Conservation (phyloP, 2,113 vertebrate species). For the Phyllostomus hastatus region DNA sequence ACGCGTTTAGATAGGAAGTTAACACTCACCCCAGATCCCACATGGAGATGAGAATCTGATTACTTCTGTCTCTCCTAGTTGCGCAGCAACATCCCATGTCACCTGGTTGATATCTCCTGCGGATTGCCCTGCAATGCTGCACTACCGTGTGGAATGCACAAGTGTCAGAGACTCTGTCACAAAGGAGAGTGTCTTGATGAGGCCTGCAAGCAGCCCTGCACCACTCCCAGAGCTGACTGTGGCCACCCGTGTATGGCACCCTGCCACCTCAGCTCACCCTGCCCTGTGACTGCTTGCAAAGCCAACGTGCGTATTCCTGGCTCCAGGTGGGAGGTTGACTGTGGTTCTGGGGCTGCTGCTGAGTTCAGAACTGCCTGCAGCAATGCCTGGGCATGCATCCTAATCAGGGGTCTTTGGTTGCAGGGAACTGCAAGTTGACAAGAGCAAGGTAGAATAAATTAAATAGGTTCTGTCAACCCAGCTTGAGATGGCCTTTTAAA, state of each 20-base stretch:
- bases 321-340: background rate
- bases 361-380: background rate
- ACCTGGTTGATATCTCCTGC: slow-evolving; percentile 97
- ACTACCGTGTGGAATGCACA: slow-evolving; percentile 92
- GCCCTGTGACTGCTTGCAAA: slow-evolving; percentile 87
- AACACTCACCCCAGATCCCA: background rate
- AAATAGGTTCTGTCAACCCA: background rate
- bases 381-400: background rate
- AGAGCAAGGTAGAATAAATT: background rate
- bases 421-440: background rate
- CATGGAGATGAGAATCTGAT: slow-evolving; percentile 37
- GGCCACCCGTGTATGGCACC: slow-evolving; percentile 92
- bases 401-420: background rate
- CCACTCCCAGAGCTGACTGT: slow-evolving; percentile 87
- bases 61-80: slow-evolving; percentile 82
- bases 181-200: slow-evolving; percentile 92
- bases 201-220: slow-evolving; percentile 91
- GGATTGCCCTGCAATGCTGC: slow-evolving; percentile 90
- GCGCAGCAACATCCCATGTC: slow-evolving; percentile 97
- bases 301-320: slow-evolving; percentile 86
- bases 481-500: background rate
- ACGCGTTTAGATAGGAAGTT: slow-evolving; percentile 12
- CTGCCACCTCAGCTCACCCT: slow-evolving; percentile 90
- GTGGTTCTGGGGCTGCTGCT: background rate
- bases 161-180: slow-evolving; percentile 95